Percentiles rank a stretch among this genome's conserved stretches.
These are phyloP conservation scores for Leptocoma aspasia DNA, from an alignment of 2,113 vertebrate genomes.

Conservation along the genomic window DNA sequence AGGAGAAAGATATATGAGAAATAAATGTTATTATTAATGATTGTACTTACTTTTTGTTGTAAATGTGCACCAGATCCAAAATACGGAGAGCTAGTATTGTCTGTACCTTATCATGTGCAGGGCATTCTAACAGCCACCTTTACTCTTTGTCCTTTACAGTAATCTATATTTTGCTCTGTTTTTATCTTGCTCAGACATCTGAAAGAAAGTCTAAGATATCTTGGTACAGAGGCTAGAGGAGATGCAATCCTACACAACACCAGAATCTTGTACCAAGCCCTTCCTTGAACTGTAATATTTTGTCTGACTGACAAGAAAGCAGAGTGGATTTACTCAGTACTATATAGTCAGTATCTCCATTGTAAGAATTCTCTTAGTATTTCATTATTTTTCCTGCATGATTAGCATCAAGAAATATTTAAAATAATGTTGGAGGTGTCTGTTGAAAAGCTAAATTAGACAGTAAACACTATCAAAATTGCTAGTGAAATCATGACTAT, in stretches of 20 bases:
- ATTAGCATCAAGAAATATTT: background rate
- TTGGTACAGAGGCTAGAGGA: background rate
- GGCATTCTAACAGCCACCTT: background rate
- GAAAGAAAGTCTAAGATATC: background rate
- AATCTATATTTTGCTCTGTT: background rate
- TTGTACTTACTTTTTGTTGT: background rate
- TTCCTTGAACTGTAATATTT: background rate
- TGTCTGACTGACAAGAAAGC: background rate
- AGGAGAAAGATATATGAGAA: background rate
- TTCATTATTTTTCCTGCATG: background rate
- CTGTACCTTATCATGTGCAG: background rate
- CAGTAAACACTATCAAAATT: background rate
- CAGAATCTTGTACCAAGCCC: background rate
- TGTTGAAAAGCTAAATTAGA: background rate
- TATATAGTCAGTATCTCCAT: background rate
- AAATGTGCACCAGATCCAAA: background rate
- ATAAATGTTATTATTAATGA: background rate
- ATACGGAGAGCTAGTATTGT: background rate
- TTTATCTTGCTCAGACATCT: background rate
- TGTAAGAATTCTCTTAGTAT: background rate
- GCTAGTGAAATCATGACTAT: accelerated
- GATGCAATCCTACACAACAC: background rate
- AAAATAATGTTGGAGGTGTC: background rate
- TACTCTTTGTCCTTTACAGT: background rate
- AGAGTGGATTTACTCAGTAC: background rate